A percentile compares a stretch with the other conserved stretches of the same genome.
phyloP scores from a whole-genome alignment of 2,113 vertebrate species.

The Apteryx mantelli region DNA sequence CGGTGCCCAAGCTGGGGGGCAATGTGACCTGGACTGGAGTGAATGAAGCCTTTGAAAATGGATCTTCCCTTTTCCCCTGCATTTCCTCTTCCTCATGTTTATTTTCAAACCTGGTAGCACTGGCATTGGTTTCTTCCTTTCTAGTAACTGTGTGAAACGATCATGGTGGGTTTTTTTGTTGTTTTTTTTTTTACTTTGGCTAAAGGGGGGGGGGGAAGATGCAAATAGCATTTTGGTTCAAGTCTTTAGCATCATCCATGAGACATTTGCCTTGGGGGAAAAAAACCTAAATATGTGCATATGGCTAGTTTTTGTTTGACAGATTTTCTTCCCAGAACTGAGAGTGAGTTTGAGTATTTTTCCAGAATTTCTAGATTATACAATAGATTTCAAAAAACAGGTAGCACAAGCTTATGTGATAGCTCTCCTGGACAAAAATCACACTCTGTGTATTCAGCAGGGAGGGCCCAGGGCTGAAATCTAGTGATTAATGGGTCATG shows the following conservation, averaged over 20 bases:
- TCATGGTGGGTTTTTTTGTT: neutral
- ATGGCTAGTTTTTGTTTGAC: neutral
- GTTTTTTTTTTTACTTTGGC: neutral
- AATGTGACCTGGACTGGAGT: neutral
- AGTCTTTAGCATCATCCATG: neutral
- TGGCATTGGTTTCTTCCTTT: neutral
- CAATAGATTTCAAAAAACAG: neutral
- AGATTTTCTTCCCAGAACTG: neutral
- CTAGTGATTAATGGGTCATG: neutral
- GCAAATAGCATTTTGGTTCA: neutral
- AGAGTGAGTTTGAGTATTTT: neutral
- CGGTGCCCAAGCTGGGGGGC: neutral
- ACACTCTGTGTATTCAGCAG: neutral
- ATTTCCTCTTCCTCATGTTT: neutral
- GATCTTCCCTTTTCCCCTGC: neutral
- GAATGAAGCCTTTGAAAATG: neutral
- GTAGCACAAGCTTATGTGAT: neutral
- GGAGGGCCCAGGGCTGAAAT: neutral
- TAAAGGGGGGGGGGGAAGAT: neutral
- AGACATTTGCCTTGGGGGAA: neutral
- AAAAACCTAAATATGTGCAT: neutral
- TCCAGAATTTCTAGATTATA: neutral
- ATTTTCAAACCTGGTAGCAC: neutral
- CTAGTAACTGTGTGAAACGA: neutral
- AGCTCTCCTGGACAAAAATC: neutral